Evolutionary conservation across 1,140 invertebrate species (phyloP).

Genomic region (Zaprionus davidi): DNA sequence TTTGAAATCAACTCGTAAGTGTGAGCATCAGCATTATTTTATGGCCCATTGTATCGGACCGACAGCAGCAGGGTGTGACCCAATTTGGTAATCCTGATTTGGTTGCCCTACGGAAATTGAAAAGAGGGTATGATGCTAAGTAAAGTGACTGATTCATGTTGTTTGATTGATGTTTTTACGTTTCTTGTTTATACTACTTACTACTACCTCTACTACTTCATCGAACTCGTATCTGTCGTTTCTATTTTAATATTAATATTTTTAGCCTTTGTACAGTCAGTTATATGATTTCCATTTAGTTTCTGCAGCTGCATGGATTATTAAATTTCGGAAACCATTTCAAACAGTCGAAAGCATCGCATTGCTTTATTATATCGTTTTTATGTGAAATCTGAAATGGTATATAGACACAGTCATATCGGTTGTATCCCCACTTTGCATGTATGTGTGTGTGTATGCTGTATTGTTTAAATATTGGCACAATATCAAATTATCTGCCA

Average conservation of each 20-base stretch:
- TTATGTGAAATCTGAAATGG: neutral
- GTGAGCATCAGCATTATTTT: constrained; percentile 45
- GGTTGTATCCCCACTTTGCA: neutral
- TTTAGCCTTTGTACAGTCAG: neutral
- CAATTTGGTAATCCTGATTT: constrained; percentile 12
- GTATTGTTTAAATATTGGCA: constrained; percentile 78
- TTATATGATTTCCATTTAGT: neutral
- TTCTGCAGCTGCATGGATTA: too few species aligned
- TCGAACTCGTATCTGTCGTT: too few species aligned
- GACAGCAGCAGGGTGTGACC: neutral
- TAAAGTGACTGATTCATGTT: neutral
- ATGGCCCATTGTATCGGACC: constrained; percentile 21
- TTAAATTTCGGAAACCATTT: too few species aligned
- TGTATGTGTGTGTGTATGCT: constrained; percentile 30
- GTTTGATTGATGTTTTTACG: neutral
- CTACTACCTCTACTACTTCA: too few species aligned
- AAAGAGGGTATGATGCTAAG: neutral
- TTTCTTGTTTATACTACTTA: neutral
- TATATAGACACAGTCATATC: neutral
- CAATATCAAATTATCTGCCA: constrained; percentile 81
- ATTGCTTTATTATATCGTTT: neutral
- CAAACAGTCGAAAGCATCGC: neutral
- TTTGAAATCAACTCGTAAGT: constrained; percentile 30
- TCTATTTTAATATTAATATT: too few species aligned
- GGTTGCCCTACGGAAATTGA: neutral